Evolutionary conservation across 2,888 invertebrate genomes (phyloP).

Genomic region (Falcaria lacertinaria): DNA sequence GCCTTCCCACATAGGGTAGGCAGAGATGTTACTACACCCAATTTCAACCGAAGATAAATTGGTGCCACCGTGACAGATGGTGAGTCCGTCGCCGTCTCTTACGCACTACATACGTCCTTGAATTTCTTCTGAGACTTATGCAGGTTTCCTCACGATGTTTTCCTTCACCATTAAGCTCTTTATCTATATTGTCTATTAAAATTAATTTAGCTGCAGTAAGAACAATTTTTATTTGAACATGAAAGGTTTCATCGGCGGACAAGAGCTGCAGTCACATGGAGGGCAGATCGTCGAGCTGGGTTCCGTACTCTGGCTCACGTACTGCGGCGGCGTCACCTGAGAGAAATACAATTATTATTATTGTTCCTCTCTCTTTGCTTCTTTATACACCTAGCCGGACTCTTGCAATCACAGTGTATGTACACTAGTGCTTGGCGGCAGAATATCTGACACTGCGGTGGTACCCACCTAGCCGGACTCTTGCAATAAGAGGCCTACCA

Average conservation of each 20-base stretch:
- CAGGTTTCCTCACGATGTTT: neutral
- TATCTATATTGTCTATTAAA: neutral
- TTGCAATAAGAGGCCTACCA: too few species aligned
- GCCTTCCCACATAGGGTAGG: too few species aligned
- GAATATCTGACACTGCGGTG: too few species aligned
- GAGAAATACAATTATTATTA: constrained; percentile 1
- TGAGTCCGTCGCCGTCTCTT: too few species aligned
- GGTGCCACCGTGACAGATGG: too few species aligned
- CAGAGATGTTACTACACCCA: too few species aligned
- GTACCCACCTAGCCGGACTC: too few species aligned
- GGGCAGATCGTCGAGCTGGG: constrained; percentile 37
- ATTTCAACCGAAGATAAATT: too few species aligned
- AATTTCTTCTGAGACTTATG: too few species aligned
- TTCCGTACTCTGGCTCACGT: constrained; percentile 32
- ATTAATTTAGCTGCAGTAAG: constrained; percentile 1
- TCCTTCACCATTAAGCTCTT: neutral
- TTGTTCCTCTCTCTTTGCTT: neutral
- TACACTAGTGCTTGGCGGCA: too few species aligned
- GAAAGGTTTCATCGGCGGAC: constrained; percentile 3
- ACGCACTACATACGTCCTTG: too few species aligned
- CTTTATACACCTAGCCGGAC: neutral
- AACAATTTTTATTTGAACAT: neutral
- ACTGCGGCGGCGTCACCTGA: constrained; percentile 34
- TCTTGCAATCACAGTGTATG: too few species aligned
- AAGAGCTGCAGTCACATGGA: constrained; percentile 32